Percentiles rank a stretch among this genome's conserved stretches.
phyloP scores from a whole-genome alignment of 2,113 vertebrate genomes.

The Scatophagus argus region DNA sequence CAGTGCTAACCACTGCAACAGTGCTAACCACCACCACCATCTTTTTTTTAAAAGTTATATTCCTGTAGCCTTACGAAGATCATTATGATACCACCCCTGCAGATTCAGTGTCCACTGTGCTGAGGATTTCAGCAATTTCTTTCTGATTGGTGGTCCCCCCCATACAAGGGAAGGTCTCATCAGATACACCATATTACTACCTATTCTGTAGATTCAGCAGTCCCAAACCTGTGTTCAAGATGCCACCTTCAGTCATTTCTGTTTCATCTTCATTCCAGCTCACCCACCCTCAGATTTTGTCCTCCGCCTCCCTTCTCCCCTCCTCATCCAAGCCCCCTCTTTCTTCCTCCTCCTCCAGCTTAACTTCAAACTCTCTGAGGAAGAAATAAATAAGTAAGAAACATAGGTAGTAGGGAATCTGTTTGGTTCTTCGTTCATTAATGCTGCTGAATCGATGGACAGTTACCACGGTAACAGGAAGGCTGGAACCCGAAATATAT shows the following conservation, averaged over 20 bases:
- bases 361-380: conserved; percentile 41
- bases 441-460: conserved; percentile 74
- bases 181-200: background rate
- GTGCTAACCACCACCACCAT: too few relatives aligned
- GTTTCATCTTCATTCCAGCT: conserved; percentile 31
- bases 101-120: background rate
- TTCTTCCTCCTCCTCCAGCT: conserved; percentile 43
- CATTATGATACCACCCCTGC: background rate
- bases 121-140: background rate
- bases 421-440: conserved; percentile 71
- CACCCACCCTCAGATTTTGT: conserved; percentile 36
- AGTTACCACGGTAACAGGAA: conserved; percentile 85
- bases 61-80: background rate
- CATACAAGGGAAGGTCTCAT: background rate
- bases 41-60: too few relatives aligned
- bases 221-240: conserved; percentile 1
- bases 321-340: conserved; percentile 10
- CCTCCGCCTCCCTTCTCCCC: conserved; percentile 15
- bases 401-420: conserved; percentile 33
- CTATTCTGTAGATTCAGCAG: conserved; percentile 7
- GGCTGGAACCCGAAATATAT: conserved; percentile 85
- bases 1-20: too few relatives aligned
- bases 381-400: conserved; percentile 52
- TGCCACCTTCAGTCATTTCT: conserved; percentile 15
- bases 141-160: background rate